Evolutionary conservation across 2,797 vertebrate genomes (phyloP).

Genomic region (Ammospiza maritima): DNA sequence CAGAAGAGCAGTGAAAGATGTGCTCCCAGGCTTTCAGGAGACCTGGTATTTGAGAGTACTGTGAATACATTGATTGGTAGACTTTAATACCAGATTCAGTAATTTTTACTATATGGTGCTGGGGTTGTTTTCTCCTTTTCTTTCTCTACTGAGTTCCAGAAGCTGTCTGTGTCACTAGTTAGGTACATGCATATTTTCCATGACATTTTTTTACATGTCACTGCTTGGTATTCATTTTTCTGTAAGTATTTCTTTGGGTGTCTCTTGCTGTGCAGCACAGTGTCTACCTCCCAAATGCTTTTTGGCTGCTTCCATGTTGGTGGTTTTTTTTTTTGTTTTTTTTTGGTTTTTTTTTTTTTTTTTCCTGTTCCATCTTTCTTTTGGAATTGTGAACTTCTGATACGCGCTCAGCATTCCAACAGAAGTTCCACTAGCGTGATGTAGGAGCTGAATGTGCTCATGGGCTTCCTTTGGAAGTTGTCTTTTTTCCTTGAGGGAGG

Average conservation of each 20-base stretch:
- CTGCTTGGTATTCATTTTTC: background rate
- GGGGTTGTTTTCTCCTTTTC: fast-evolving
- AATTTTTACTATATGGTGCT: background rate
- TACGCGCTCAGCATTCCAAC: background rate
- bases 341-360: background rate
- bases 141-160: background rate
- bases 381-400: background rate
- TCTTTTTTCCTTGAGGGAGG: background rate
- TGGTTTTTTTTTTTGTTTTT: too few relatives aligned
- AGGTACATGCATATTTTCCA: background rate
- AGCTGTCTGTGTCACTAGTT: background rate
- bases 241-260: background rate
- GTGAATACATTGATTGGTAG: background rate
- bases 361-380: background rate
- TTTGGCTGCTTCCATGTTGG: background rate
- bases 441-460: background rate
- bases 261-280: background rate
- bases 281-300: background rate
- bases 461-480: background rate
- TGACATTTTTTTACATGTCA: background rate
- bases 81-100: background rate
- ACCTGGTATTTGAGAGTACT: background rate
- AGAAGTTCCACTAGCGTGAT: background rate
- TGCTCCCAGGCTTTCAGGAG: background rate
- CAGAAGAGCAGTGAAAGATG: background rate